Base-by-base conservation (phyloP, 2,797 vertebrate genomes). In the Parauchenoglanis punctatus region DNA sequence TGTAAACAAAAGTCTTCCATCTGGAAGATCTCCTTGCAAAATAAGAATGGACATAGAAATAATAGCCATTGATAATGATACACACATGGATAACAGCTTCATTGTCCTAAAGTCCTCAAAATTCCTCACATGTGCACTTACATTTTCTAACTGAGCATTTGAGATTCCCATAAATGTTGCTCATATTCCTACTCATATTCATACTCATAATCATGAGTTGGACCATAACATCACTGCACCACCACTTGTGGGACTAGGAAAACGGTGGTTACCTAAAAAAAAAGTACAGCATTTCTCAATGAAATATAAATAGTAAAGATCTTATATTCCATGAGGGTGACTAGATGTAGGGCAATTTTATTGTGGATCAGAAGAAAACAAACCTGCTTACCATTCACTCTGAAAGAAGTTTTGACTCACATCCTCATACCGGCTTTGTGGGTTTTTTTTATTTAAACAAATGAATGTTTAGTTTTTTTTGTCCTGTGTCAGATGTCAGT, bases 1-100 rank as follows among this genome's bases (percentile, higher is more conserved):
- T 83, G 80, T 89, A 89, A 87, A 87, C 86, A 87, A 77, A 67
- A 40, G 70, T 67, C 72, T 35, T 65, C 49, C 77, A 75, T 87
- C 88, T 85, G 86, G 77, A 54, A 82, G 85, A 70, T 25, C 61
- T 77, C 72, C n/a, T 59, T 54, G n/a, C 40, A 56, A 44, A 72
- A 70, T 44, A 44, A n/a, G 28, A 70, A 83, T 25, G 40, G 17
- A 18, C 59, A 18, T 28, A 18, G 23, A 25, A 80, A 58, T 58
- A 65, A 63, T 83, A 83, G 7, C 3, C 25, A 49, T 17, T 28
- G 15, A 54, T 77, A 20, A 77, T 56, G 6, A 54, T 77, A 8
- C 15, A 56, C 25, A 76, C 25, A n/a, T 4, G 6, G 11, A 75
- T 49, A 75, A 25, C 52, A 77, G n/a, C 49, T 28, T 17, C n/a